Evolutionary conservation across 2,797 vertebrate genomes (phyloP).

Genomic region (Myripristis murdjan): DNA sequence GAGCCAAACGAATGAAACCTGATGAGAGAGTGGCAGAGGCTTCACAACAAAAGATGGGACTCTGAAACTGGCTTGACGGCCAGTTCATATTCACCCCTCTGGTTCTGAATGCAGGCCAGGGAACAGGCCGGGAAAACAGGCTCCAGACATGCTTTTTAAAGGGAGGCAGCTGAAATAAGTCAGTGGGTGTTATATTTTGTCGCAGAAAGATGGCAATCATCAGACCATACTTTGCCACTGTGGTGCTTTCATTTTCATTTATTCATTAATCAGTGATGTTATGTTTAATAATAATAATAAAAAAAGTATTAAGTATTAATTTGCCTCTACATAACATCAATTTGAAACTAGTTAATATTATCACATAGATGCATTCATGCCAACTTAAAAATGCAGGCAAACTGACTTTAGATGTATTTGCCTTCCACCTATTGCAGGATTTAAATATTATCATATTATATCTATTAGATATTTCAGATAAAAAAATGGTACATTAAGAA

Average conservation of each 20-base stretch:
- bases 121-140: not conserved
- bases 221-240: too few species aligned
- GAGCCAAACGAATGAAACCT: constrained; percentile 61
- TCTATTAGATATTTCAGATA: not conserved
- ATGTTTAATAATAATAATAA: too few species aligned
- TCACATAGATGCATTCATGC: too few species aligned
- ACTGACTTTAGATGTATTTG: not conserved
- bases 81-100: constrained; percentile 11
- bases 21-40: constrained; percentile 54
- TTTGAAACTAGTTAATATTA: too few species aligned
- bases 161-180: not conserved
- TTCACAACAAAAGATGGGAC: constrained; percentile 29
- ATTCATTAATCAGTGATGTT: too few species aligned
- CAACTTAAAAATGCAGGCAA: too few species aligned
- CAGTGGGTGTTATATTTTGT: not conserved
- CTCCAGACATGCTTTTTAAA: too few species aligned
- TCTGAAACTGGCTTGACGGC: constrained; percentile 4
- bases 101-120: not conserved
- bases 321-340: too few species aligned
- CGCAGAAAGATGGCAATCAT: too few species aligned
- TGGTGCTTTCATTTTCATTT: too few species aligned
- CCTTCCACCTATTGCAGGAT: too few species aligned
- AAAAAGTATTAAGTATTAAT: too few species aligned
- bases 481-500: not conserved
- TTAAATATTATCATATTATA: not conserved